Percentiles rank a stretch among this genome's conserved stretches.
Evolutionary conservation across 1,140 invertebrate species (phyloP).

Genomic region (Copidosoma floridanum): DNA sequence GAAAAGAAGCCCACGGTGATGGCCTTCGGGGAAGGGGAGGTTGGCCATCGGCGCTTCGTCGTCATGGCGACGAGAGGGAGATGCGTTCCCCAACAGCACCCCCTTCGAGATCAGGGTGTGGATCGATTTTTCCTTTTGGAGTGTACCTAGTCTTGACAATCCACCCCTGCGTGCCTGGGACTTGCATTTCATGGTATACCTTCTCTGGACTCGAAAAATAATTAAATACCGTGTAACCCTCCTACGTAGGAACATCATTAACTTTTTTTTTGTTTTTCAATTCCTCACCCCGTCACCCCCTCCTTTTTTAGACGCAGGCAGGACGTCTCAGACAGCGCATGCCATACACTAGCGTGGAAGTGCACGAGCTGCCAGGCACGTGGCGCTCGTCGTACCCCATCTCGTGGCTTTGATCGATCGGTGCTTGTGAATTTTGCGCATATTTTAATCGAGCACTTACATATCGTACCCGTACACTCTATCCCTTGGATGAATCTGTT

Average conservation of each 20-base stretch:
- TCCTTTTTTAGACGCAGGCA: slow-evolving; percentile 33
- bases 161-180: too few species aligned
- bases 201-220: not conserved
- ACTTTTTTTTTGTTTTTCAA: too few species aligned
- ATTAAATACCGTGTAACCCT: too few species aligned
- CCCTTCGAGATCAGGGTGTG: not conserved
- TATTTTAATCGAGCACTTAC: not conserved
- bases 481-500: not conserved
- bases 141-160: not conserved
- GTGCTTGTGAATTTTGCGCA: not conserved
- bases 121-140: slow-evolving; percentile 13
- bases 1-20: slow-evolving; percentile 27
- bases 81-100: not conserved
- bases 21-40: slow-evolving; percentile 19
- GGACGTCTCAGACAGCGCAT: too few species aligned
- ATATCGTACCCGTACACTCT: slow-evolving; percentile 31
- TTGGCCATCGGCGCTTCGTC: slow-evolving; percentile 38
- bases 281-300: not conserved
- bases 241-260: too few species aligned
- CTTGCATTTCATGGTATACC: not conserved
- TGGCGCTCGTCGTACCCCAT: slow-evolving; percentile 27
- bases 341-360: too few species aligned
- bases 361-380: too few species aligned
- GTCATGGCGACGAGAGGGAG: slow-evolving; percentile 40
- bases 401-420: too few species aligned